Evolutionary conservation across 2,888 invertebrate species (phyloP), one percentile per base, ranked within the genome.

Genomic region (Spodoptera littoralis): DNA sequence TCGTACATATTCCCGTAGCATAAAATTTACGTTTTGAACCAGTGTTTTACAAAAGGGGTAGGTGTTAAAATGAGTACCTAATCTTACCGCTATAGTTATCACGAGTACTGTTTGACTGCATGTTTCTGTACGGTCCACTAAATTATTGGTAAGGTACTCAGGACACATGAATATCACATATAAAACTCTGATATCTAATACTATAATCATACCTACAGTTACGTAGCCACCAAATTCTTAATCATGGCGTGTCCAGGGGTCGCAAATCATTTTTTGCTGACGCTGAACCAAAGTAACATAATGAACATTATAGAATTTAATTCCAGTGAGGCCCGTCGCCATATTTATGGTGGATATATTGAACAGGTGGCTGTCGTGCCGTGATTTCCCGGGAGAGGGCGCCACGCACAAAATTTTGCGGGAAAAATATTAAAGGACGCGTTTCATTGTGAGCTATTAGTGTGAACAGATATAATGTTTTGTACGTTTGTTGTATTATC

Each of bases 361-460:
- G 77, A 74, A 78, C 70, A 77, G 65, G 79, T 81, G 81, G 73
- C 58, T 76, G 77, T 73, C 82, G 80, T 78, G 72, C 61, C 64
- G 72, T 84, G 84, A 88, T 88, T 87, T 88, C 87, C 88, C 79
- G 71, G 60, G 82, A 82, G 81, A 60, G 63, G 50, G 61, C 62
- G 56, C 73, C 65, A 71, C 63, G 66, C 66, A 67, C 68, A 60
- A 56, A 6, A 67, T 75, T 63, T 69, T 74, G 72, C 55, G 53
- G 56, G 60, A 73, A 54, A 66, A 69, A 62, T 50, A 59, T 46
- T 52, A 57, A 49, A 46, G 46, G 48, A 48, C 60, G 55, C 46
- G 60, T 62, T 63, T 60, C 54, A 55, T 43, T 27, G 27, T 55
- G 42, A 57, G 66, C 18, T 12, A 50, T 73, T 48, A 24, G 18